These are phyloP conservation scores for Piaya cayana DNA, from an alignment of 2,113 vertebrate species.

Conservation along the genomic window DNA sequence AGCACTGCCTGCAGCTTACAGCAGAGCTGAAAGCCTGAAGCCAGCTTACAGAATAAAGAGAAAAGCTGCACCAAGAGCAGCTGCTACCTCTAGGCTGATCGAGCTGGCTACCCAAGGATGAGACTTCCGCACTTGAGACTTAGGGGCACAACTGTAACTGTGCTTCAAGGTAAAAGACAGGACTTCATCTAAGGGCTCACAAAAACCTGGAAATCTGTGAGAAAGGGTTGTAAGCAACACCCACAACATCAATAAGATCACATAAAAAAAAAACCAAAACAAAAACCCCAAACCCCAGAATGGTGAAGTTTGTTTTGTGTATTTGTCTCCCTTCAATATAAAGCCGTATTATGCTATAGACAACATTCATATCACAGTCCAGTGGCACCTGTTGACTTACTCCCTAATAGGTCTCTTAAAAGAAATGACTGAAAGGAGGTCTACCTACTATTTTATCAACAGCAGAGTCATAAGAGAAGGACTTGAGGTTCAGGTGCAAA, in stretches of 20 bases:
- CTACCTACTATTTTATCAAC: background rate
- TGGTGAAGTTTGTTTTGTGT: background rate
- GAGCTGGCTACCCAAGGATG: background rate
- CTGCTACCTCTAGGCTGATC: slow-evolving; percentile 13
- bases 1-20: slow-evolving; percentile 18
- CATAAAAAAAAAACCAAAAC: background rate
- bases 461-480: background rate
- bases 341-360: background rate
- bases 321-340: background rate
- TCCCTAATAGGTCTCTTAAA: background rate
- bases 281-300: too few species aligned
- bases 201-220: background rate
- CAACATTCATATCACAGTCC: background rate
- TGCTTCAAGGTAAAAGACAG: background rate
- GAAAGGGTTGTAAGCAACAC: background rate
- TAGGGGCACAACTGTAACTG: background rate
- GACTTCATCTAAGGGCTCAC: background rate
- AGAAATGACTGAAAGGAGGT: background rate
- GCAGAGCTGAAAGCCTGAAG: background rate
- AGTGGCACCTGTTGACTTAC: background rate
- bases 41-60: slow-evolving; percentile 33
- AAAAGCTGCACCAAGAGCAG: slow-evolving; percentile 26
- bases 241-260: background rate
- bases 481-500: background rate
- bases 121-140: background rate